Evolutionary conservation across 2,888 invertebrate species (phyloP).

Genomic region (Scelioninae gen. 1): DNA sequence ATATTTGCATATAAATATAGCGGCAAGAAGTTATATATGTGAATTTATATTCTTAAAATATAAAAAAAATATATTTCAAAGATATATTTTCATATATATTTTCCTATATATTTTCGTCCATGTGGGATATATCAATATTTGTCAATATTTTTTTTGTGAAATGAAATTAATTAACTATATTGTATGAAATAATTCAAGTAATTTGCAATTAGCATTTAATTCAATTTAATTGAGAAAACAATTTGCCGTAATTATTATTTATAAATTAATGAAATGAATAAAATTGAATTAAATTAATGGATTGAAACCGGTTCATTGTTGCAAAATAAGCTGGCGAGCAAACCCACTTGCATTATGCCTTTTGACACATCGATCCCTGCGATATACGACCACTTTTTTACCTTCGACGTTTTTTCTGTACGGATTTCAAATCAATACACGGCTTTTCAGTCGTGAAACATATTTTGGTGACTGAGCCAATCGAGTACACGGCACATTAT

Average conservation of each 20-base stretch:
- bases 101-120: too few relatives aligned
- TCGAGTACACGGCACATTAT: constrained; percentile 76
- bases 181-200: too few relatives aligned
- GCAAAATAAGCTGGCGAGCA: constrained; percentile 27
- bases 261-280: constrained; percentile 18
- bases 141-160: too few relatives aligned
- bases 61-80: too few relatives aligned
- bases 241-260: constrained; percentile 23
- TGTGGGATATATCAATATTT: too few relatives aligned
- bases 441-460: constrained; percentile 39
- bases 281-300: constrained; percentile 35
- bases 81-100: too few relatives aligned
- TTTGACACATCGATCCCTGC: constrained; percentile 31
- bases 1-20: too few relatives aligned
- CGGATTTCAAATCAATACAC: constrained; percentile 26
- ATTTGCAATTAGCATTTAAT: too few relatives aligned
- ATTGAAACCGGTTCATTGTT: constrained; percentile 52
- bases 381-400: constrained; percentile 29
- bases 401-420: background rate
- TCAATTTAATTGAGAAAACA: constrained; percentile 20
- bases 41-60: too few relatives aligned
- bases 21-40: too few relatives aligned
- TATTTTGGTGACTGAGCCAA: constrained; percentile 64
- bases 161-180: too few relatives aligned
- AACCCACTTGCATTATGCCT: constrained; percentile 33